Conservation (phyloP, 1,140 invertebrate species). For the Archivesica marissinica region DNA sequence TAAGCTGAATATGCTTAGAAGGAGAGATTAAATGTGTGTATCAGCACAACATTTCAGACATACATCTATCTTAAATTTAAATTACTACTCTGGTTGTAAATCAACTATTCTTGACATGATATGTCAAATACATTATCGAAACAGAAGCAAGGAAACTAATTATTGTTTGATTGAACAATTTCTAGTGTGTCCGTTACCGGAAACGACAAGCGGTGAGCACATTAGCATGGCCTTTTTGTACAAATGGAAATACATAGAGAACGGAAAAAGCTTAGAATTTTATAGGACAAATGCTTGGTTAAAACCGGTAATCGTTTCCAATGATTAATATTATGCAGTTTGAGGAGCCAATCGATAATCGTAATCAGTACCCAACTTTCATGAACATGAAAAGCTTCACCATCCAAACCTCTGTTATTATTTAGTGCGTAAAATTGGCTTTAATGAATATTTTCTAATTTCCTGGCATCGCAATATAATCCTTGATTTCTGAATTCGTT, state of each 20-base stretch:
- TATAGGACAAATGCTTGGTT: background rate
- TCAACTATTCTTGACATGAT: too few relatives aligned
- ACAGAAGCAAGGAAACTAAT: too few relatives aligned
- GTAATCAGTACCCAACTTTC: conserved; percentile 35
- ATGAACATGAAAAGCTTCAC: background rate
- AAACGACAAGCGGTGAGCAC: background rate
- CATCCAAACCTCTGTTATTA: conserved; percentile 23
- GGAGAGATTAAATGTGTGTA: too few relatives aligned
- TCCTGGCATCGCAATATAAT: conserved; percentile 41
- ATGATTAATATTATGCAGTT: conserved; percentile 45
- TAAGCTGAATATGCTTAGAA: too few relatives aligned
- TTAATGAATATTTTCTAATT: conserved; percentile 61
- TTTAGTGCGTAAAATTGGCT: conserved; percentile 49
- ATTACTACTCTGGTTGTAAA: too few relatives aligned
- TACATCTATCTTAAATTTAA: too few relatives aligned
- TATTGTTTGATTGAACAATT: background rate
- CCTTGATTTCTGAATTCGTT: conserved; percentile 9
- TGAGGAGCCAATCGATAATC: conserved; percentile 41
- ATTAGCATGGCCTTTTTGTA: background rate
- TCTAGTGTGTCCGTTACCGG: background rate
- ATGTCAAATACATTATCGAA: background rate
- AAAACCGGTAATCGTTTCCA: conserved; percentile 24
- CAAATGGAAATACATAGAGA: background rate
- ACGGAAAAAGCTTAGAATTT: conserved; percentile 1
- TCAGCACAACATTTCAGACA: too few relatives aligned